Evolutionary conservation across 2,888 invertebrate genomes (phyloP).

Genomic region (Eupithecia exiguata): DNA sequence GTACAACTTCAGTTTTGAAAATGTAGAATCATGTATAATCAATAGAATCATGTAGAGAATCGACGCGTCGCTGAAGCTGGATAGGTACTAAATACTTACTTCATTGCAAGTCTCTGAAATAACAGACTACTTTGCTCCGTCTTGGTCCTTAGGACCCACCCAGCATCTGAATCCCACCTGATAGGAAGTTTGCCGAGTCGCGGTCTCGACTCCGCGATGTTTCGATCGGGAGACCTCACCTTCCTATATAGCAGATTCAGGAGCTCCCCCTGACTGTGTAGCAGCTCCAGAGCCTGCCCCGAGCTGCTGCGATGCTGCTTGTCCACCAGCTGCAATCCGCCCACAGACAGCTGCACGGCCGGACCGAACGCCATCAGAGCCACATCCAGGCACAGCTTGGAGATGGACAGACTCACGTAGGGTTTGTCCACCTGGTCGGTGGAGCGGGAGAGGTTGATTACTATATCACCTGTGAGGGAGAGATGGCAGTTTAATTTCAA

Average conservation of each 20-base stretch:
- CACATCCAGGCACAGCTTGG: conserved; percentile 88
- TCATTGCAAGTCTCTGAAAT: too few species aligned
- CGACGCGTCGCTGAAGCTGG: too few species aligned
- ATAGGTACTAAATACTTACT: too few species aligned
- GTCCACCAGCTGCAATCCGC: conserved; percentile 84
- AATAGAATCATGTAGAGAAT: too few species aligned
- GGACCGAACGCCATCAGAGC: conserved; percentile 92
- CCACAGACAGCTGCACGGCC: conserved; percentile 86
- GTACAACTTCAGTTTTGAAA: too few species aligned
- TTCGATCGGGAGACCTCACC: conserved; percentile 64
- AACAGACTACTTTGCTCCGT: too few species aligned
- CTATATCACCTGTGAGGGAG: conserved; percentile 79
- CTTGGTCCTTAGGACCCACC: too few species aligned
- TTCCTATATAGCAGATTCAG: conserved; percentile 90
- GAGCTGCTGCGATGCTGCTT: conserved; percentile 88
- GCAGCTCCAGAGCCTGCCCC: conserved; percentile 90
- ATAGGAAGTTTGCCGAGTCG: too few species aligned
- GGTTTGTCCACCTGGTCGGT: conserved; percentile 87
- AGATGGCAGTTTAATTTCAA: background rate
- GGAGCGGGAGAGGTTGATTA: conserved; percentile 86
- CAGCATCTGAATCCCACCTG: too few species aligned
- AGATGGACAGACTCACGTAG: conserved; percentile 88
- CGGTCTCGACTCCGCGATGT: background rate
- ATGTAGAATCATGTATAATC: too few species aligned
- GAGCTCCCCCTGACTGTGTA: conserved; percentile 87